Base-by-base conservation (phyloP, 2,888 invertebrate genomes). In the Emmelina monodactyla region DNA sequence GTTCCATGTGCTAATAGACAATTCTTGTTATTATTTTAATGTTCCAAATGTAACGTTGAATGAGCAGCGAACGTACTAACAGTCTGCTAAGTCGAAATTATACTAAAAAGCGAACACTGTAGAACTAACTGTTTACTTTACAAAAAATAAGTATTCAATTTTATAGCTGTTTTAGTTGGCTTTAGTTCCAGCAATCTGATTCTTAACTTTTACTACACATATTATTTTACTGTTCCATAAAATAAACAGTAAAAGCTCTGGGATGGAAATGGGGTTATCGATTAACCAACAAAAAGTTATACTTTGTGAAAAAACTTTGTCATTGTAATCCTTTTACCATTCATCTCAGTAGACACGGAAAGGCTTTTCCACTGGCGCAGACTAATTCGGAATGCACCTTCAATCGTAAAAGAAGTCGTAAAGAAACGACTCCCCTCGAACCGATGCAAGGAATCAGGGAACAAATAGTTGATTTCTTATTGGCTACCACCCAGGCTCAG, bases 351-450 rank as follows among this genome's bases (percentile, higher is more conserved):
- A 71, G 71, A 78, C 76, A 78, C 63, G 75, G 58, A 76, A 79
- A 78, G 59, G 75, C 76, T 76, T 62, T 76, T 58, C 58, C 64
- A 65, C 55, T 55, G 61, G 61, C 62, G 58, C 58, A 59, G 61
- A 65, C 75, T 78, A 76, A 79, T 79, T 78, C 63, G 63, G 67
- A 76, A 79, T 79, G 79, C 78, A 79, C 75, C 76, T 76, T 66
- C 70, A 76, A 73, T 78, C 76, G 78, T 79, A 79, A 79, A 79
- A 78, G 70, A 62, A 73, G 75, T 75, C 79, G 76, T 79, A 79
- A 79, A 79, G 76, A 70, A 75, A 53, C 68, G 66, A 54, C 60
- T 62, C 72, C 75, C 76, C 67, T 66, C 65, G 57, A 65, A 63
- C 65, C 63, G 68, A 70, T 75, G 76, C 76, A 71, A 70, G 66